Percentiles rank a stretch among this genome's conserved stretches.
Evolutionary conservation across 2,888 invertebrate genomes (phyloP).

Genomic region (Polietes domitor): DNA sequence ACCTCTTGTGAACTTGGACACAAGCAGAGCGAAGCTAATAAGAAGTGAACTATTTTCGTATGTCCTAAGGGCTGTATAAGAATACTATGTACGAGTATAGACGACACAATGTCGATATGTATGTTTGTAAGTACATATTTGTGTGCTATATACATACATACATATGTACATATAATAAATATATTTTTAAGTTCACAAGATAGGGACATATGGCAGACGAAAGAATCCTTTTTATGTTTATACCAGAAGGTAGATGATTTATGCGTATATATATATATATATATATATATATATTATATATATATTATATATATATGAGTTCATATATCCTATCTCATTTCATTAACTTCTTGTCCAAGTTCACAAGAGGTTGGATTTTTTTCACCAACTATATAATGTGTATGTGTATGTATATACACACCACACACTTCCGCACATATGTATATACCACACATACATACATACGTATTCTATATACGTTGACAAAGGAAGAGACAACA

Average conservation of each 20-base stretch:
- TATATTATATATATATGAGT: background rate
- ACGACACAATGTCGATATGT: background rate
- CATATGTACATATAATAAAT: background rate
- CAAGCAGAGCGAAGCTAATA: background rate
- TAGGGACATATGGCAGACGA: background rate
- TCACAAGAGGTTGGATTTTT: constrained; percentile 18
- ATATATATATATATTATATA: constrained; percentile 32
- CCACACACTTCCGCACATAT: constrained; percentile 23
- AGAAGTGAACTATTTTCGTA: background rate
- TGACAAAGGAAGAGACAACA: constrained; percentile 41
- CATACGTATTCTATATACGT: background rate
- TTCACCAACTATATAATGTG: background rate
- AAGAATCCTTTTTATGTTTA: background rate
- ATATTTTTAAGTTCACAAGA: background rate
- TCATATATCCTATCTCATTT: background rate
- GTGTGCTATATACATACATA: constrained; percentile 20
- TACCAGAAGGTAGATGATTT: background rate
- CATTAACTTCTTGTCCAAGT: constrained; percentile 33
- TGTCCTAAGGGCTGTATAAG: background rate
- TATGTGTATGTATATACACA: constrained; percentile 8
- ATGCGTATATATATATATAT: constrained; percentile 1
- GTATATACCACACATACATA: constrained; percentile 19
- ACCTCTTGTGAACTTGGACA: background rate
- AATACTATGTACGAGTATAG: background rate
- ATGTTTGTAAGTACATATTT: background rate